Evolutionary conservation across 2,113 vertebrate genomes (phyloP), one percentile per base, ranked within the genome.

Genomic region (Aramus guarauna): DNA sequence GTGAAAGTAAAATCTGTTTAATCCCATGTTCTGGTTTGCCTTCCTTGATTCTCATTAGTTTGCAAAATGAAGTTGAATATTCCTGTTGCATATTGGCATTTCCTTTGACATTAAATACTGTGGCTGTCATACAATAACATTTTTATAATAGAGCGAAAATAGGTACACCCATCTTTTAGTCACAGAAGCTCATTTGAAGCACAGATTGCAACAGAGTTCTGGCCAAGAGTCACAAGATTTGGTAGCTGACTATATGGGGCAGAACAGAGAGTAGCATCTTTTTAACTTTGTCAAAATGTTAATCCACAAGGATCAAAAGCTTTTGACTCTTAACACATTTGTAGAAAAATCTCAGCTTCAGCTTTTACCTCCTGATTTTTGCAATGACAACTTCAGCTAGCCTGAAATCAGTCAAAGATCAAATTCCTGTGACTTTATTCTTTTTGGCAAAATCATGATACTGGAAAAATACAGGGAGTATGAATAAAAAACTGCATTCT

Each of bases 1-100:
- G 15, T 63, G 32, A 85, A 93, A 88, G 50, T 66, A 63, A 89
- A 97, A 94, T 91, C 71, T 93, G 74, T 90, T 95, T 87, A 85
- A 85, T 90, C 50, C 36, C 43, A 9, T 69, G n/a, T 23, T 96
- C 91, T 92, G 23, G 6, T 63, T 96, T 91, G 48, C 47, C 36
- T 85, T 78, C n/a, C 48, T 85, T 90, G 69, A 77, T 56, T 88
- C 32, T 74, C 27, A 78, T 52, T n/a, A 43, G 9, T 88, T 56
- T 67, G 52, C 72, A 94, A 95, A 92, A 87, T 13, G 10, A 92
- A 89, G 55, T 18, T 83, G 37, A 81, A 93, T 92, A 90, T 53
- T 73, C 32, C 53, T 79, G 19, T 41, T 58, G 27, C 10, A 29
- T 64, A 64, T 9, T 55, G n/a, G 9, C 16, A 75, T 62, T 64